These are phyloP conservation scores for Trogon melanurus DNA, from an alignment of 2,113 vertebrate species.

Conservation along the genomic window DNA sequence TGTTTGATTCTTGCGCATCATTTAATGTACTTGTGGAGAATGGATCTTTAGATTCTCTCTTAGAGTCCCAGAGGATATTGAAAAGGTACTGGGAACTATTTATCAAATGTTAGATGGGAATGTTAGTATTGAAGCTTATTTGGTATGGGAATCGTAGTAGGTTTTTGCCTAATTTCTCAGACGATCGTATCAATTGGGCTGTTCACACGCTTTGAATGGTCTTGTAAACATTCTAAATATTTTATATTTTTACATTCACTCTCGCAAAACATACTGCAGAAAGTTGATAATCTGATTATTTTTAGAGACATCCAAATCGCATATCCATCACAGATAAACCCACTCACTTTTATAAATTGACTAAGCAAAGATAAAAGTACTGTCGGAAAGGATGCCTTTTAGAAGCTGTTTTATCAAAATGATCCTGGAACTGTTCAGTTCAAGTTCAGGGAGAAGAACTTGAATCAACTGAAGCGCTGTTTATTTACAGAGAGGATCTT, in stretches of 20 bases:
- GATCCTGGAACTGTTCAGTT: neutral
- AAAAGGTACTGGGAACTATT: neutral
- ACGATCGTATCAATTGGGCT: neutral
- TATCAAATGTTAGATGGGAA: neutral
- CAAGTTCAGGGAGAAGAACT: neutral
- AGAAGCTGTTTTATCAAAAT: neutral
- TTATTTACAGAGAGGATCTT: neutral
- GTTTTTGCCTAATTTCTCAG: neutral
- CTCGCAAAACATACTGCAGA: neutral
- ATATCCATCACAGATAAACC: neutral
- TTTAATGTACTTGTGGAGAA: neutral
- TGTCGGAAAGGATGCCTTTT: neutral
- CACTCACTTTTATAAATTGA: neutral
- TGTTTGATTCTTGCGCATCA: neutral
- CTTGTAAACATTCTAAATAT: neutral
- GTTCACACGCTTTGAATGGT: neutral
- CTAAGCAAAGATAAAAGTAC: conserved; percentile 6
- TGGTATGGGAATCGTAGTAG: neutral
- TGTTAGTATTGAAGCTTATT: neutral
- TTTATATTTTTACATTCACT: neutral
- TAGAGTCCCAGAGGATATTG: neutral
- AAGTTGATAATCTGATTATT: neutral
- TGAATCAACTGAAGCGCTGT: neutral
- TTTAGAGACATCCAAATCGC: neutral
- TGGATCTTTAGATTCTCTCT: neutral